A percentile compares a stretch with the other conserved stretches of the same genome.
phyloP scores from a whole-genome alignment of 2,113 vertebrate genomes.

The Callithrix jacchus region DNA sequence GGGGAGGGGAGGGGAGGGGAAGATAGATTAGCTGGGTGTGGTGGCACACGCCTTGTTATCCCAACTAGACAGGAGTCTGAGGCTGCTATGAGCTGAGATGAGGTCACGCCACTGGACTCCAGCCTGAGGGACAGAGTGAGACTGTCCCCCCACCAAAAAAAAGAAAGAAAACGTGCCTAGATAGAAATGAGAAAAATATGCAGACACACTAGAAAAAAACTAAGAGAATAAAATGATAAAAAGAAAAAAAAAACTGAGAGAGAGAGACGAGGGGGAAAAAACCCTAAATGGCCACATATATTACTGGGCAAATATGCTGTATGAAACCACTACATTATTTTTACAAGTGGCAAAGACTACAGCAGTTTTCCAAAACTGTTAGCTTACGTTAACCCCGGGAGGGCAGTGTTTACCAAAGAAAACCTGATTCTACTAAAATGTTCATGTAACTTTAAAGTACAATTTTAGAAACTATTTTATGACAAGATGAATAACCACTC shows the following conservation, averaged over 20 bases:
- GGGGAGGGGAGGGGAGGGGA: no score
- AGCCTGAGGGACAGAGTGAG: no score
- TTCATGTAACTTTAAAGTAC: background rate
- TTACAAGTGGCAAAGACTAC: background rate
- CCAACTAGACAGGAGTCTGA: no score
- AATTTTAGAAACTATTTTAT: slow-evolving; percentile 30
- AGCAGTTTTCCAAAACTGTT: slow-evolving; percentile 28
- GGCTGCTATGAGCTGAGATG: no score
- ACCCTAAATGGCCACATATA: background rate
- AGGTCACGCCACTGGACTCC: no score
- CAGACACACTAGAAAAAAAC: no score
- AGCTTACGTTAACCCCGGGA: slow-evolving; percentile 63
- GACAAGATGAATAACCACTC: background rate
- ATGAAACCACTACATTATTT: background rate
- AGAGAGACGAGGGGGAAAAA: background rate
- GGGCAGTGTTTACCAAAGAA: slow-evolving; percentile 66
- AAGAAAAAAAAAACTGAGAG: background rate
- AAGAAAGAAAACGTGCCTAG: no score
- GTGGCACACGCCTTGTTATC: no score
- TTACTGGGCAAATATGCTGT: slow-evolving; percentile 35
- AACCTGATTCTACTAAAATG: background rate
- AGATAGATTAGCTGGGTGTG: no score
- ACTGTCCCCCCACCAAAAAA: no score
- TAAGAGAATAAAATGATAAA: no score
- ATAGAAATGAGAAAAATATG: no score